Percentiles rank a stretch among this genome's conserved stretches.
Conservation (phyloP, 2,113 vertebrate species). For the Nothobranchius kuhntae region DNA sequence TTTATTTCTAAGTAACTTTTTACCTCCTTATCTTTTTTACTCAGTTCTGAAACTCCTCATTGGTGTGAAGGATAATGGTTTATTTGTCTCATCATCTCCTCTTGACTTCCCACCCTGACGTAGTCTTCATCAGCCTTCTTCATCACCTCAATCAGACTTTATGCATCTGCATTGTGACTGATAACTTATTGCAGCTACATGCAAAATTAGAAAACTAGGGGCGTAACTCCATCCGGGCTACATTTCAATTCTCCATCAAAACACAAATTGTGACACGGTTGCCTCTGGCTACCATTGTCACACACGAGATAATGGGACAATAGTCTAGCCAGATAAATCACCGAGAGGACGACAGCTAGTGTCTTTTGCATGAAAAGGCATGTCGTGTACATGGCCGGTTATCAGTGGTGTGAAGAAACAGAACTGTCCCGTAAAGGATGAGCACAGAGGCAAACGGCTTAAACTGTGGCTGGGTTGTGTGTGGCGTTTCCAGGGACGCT, state of each 20-base stretch:
- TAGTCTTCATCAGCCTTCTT: no score
- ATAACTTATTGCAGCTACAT: no score
- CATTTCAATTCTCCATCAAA: slow-evolving; percentile 21
- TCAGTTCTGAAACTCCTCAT: no score
- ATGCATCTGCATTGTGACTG: no score
- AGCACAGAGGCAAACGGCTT: slow-evolving; percentile 50
- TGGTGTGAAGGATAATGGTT: no score
- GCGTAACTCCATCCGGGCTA: slow-evolving; percentile 16
- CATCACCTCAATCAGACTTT: no score
- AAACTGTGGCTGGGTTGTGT: slow-evolving; percentile 30
- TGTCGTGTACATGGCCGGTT: slow-evolving; percentile 54
- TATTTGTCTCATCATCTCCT: no score
- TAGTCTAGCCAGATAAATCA: slow-evolving; percentile 46
- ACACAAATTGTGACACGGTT: slow-evolving; percentile 40
- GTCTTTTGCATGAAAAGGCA: slow-evolving; percentile 40
- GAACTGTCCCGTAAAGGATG: slow-evolving; percentile 53
- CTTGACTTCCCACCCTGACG: no score
- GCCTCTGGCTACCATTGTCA: slow-evolving; percentile 50
- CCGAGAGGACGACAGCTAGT: slow-evolving; percentile 35
- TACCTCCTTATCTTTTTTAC: no score
- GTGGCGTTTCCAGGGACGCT: slow-evolving; percentile 54
- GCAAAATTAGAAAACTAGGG: not conserved
- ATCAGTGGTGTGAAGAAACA: slow-evolving; percentile 56
- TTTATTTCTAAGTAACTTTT: no score
- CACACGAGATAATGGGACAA: slow-evolving; percentile 43